Base-by-base conservation (phyloP, 2,113 vertebrate species). In the Dascyllus trimaculatus region DNA sequence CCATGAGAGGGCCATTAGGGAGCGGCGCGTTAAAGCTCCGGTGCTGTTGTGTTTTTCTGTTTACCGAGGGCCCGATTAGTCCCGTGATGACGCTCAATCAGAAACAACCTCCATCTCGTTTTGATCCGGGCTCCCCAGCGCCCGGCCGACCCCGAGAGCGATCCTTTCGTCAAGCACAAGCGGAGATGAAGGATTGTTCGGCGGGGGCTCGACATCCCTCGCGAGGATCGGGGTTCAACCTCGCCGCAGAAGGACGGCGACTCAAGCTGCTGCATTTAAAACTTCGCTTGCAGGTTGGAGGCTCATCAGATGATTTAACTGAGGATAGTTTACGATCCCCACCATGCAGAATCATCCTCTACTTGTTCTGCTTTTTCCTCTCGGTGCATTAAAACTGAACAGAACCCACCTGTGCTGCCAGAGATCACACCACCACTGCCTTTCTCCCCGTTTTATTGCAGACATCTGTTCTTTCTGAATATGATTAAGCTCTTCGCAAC, bases 181-280 rank as follows among this genome's bases (percentile, higher is more conserved):
- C 25, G 5, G n/a, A 67, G 56, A 81, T 74, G 64, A 87, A 53
- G 71, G 80, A 78, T 68, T 46, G 40, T 49, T 89, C 19, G 38
- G 56, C 60, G 67, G 64, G n/a, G 82, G 78, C 64, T 86, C 40
- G 24, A 24, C 80, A 83, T 82, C 60, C 45, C 66, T 85, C 78
- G 54, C 13, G 48, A 80, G 68, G 85, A 86, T 92, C 87, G 64
- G n/a, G 82, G 90, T 91, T 84, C 68, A 58, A 67, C 69, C 67
- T 71, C 1, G 63, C 71, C 19, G 82, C 80, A 51, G 51, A 84
- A 76, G 74, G 84, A 79, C 69, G 57, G 79, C 25, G 56, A 87
- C 48, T 63, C 71, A 45, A n/a, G n/a, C n/a, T n/a, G 29, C 83
- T 86, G 26, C 40, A 60, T 86, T 80, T 82, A 6, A 78, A 82